Percentiles rank a stretch among this genome's conserved stretches.
phyloP scores from a whole-genome alignment of 2,888 invertebrate species.

The Diadromus collaris region DNA sequence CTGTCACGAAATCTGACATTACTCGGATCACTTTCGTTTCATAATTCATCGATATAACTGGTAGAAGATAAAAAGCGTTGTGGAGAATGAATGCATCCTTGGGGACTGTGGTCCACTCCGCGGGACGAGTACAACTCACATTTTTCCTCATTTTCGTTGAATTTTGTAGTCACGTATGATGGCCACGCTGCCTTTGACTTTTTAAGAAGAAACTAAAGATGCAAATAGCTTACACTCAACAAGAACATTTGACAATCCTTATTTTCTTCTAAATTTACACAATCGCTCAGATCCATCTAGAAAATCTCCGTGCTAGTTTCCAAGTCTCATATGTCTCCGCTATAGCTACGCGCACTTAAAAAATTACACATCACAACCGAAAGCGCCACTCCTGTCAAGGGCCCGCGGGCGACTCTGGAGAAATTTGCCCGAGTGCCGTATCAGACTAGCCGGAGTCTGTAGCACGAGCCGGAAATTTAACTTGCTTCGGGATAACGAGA shows the following conservation, averaged over 20 bases:
- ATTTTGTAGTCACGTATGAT: constrained; percentile 2
- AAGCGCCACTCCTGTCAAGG: constrained; percentile 39
- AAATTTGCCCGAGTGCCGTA: constrained; percentile 48
- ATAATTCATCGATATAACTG: constrained; percentile 49
- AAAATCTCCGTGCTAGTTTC: constrained; percentile 1
- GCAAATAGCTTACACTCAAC: constrained; percentile 61
- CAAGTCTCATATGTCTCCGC: background rate
- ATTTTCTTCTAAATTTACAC: constrained; percentile 22
- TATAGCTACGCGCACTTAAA: background rate
- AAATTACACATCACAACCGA: constrained; percentile 24
- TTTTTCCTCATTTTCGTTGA: constrained; percentile 18
- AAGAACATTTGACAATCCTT: background rate
- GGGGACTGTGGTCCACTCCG: constrained; percentile 10
- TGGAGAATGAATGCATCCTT: constrained; percentile 28
- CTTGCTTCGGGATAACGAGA: constrained; percentile 34
- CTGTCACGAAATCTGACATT: constrained; percentile 54
- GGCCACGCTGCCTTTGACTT: constrained; percentile 57
- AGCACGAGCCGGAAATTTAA: constrained; percentile 53
- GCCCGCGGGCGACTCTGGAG: constrained; percentile 36
- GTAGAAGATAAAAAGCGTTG: background rate
- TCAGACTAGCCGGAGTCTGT: constrained; percentile 2
- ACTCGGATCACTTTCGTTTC: constrained; percentile 32
- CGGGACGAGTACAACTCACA: background rate
- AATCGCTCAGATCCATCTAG: constrained; percentile 19
- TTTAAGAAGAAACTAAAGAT: constrained; percentile 68